phyloP scores from a whole-genome alignment of 2,888 invertebrate species.

The Sclerodermus sp. region DNA sequence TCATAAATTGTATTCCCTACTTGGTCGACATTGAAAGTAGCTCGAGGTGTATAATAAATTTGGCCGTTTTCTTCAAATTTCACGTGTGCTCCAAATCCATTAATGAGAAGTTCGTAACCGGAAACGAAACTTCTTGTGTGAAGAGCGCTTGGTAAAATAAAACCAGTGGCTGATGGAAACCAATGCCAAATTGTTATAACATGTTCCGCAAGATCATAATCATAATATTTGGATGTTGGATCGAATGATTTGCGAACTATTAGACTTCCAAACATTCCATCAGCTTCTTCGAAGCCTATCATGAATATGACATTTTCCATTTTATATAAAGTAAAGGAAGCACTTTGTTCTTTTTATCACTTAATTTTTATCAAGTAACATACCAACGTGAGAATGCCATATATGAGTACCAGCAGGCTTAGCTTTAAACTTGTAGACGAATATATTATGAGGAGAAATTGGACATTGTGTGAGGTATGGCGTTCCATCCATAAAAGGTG shows the following conservation, averaged over 20 bases:
- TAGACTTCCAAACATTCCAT: slow-evolving; percentile 57
- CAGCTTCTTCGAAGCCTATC: slow-evolving; percentile 57
- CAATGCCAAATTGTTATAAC: slow-evolving; percentile 60
- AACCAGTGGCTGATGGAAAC: slow-evolving; percentile 41
- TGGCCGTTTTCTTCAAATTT: slow-evolving; percentile 22
- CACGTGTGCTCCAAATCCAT: slow-evolving; percentile 38
- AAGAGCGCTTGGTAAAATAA: slow-evolving; percentile 31
- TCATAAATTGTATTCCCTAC: slow-evolving; percentile 19
- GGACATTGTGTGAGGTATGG: slow-evolving; percentile 57
- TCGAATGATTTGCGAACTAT: slow-evolving; percentile 50
- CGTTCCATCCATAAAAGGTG: slow-evolving; percentile 58
- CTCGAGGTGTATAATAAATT: slow-evolving; percentile 31
- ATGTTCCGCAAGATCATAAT: slow-evolving; percentile 60
- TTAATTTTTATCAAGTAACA: background rate
- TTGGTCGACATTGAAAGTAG: slow-evolving; percentile 33
- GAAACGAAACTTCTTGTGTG: slow-evolving; percentile 23
- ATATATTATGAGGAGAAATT: slow-evolving; percentile 50
- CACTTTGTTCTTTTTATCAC: background rate
- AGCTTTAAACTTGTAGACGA: slow-evolving; percentile 53
- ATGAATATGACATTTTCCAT: background rate
- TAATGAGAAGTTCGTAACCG: slow-evolving; percentile 40
- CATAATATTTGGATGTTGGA: slow-evolving; percentile 51
- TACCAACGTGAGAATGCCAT: slow-evolving; percentile 56
- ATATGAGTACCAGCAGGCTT: slow-evolving; percentile 54
- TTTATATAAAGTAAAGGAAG: background rate